A percentile compares a stretch with the other conserved stretches of the same genome.
Conservation (phyloP, 2,888 invertebrate species). For the Torymus tubicola region DNA sequence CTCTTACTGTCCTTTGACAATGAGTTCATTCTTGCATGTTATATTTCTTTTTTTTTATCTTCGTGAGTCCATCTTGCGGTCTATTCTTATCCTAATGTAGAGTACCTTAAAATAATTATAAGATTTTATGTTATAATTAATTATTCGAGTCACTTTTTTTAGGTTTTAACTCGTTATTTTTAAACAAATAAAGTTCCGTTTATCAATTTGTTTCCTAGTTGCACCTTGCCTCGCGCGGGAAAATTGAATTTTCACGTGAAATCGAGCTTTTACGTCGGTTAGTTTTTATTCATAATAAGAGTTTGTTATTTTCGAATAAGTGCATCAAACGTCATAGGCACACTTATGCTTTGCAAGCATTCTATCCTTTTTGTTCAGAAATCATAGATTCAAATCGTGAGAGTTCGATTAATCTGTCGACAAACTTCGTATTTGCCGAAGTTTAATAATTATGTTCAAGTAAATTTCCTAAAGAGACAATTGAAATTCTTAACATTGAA, state of each 20-base stretch:
- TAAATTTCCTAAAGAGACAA: constrained; percentile 17
- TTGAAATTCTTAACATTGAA: constrained; percentile 19
- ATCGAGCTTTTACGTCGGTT: constrained; percentile 54
- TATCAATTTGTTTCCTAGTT: constrained; percentile 70
- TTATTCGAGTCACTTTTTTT: constrained; percentile 56
- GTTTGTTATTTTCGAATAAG: constrained; percentile 42
- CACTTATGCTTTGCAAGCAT: constrained; percentile 39
- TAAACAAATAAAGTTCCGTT: constrained; percentile 59
- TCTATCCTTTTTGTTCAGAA: constrained; percentile 27
- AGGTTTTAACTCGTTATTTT: constrained; percentile 57
- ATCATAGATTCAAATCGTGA: constrained; percentile 71
- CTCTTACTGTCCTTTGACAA: constrained; percentile 38
- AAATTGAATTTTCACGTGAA: constrained; percentile 63
- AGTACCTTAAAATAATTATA: constrained; percentile 47
- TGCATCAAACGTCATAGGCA: constrained; percentile 25
- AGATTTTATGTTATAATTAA: constrained; percentile 44
- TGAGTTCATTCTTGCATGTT: constrained; percentile 50
- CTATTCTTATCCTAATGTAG: constrained; percentile 44
- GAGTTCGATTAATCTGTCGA: constrained; percentile 65
- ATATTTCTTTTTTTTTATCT: constrained; percentile 31
- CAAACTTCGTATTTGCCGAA: constrained; percentile 24
- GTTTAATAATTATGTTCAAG: constrained; percentile 8
- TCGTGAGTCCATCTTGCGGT: constrained; percentile 34
- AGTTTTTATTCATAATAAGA: constrained; percentile 23
- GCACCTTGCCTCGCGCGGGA: constrained; percentile 68